These are phyloP conservation scores for Anagrus nilaparvatae DNA, from an alignment of 1,140 invertebrate genomes.

Conservation along the genomic window DNA sequence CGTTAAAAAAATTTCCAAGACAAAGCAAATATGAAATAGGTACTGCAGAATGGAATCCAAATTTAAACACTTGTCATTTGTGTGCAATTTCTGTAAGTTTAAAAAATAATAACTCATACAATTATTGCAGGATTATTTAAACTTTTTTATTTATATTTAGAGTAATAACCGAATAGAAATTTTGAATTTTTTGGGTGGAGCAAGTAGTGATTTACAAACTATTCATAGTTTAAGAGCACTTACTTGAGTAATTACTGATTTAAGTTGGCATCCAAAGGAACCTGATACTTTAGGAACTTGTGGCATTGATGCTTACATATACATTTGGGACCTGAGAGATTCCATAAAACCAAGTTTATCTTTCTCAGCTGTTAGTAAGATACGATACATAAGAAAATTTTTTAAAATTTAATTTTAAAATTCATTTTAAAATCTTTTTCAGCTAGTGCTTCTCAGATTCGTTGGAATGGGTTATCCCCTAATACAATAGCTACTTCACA, in stretches of 20 bases:
- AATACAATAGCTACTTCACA: conserved; percentile 86
- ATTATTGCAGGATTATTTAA: not conserved
- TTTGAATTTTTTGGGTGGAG: conserved; percentile 56
- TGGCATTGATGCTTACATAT: conserved; percentile 87
- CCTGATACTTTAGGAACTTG: conserved; percentile 84
- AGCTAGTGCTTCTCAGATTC: conserved; percentile 87
- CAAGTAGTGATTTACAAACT: conserved; percentile 49
- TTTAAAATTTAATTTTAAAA: conserved; percentile 3
- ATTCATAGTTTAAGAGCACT: conserved; percentile 71
- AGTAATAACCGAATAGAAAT: conserved; percentile 79
- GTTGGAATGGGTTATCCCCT: conserved; percentile 80
- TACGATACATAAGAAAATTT: conserved; percentile 9
- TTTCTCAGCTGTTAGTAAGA: conserved; percentile 65
- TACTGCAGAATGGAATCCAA: conserved; percentile 86
- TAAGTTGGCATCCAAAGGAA: conserved; percentile 87
- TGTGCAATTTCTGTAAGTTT: conserved; percentile 81
- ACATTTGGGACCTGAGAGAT: conserved; percentile 88
- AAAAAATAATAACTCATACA: not conserved
- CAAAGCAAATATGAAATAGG: conserved; percentile 91
- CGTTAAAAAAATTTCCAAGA: conserved; percentile 66
- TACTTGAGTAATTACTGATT: conserved; percentile 79
- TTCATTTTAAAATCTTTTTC: conserved; percentile 6
- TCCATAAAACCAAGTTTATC: conserved; percentile 68
- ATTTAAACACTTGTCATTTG: conserved; percentile 60
- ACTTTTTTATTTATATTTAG: conserved; percentile 37